Base-by-base conservation (phyloP, 2,113 vertebrate genomes). In the Syrmaticus mikado region DNA sequence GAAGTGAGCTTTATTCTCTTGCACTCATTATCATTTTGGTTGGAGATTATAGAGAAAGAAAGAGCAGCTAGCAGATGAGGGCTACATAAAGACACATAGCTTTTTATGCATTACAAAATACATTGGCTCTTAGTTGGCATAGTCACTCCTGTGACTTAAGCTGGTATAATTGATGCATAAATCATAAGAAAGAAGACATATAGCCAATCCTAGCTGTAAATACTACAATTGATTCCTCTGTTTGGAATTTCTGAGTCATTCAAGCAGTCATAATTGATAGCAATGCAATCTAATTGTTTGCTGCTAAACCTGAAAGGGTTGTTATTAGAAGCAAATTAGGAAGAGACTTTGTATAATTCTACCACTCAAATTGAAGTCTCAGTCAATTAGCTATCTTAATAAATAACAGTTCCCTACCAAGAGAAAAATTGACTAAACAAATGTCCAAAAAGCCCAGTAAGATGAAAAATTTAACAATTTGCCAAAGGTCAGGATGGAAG, bases 331-430 rank as follows among this genome's bases (percentile, higher is more conserved):
- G 90, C 92, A 96, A 95, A 95, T 96, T 90, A 95, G 72, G 85
- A 77, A 95, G 80, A 58, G 50, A 86, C 87, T 88, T 97, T 87
- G 82, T 90, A 94, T 96, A 94, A 96, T 96, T 95, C 64, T 87
- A 75, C 90, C 93, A 86, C 81, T 96, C 94, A 97, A 95, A 95
- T 95, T 81, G 91, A 94, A 94, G 53, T 81, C 61, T 97, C 78
- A 91, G 58, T 87, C 85, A 92, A 93, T 93, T 94, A 89, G 25
- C 45, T 16, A 72, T 85, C 85, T 94, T 86, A 94, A 95, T 95
- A 96, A 94, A 91, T 94, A 95, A 86, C 65, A 79, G 61, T 77
- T 93, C 34, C 72, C 65, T 91, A 83, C 93, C 95, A 96, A 77
- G 50, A 82, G 84, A 96, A 94, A 94, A 89, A 74, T 24, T 85